Conservation (phyloP, 2,888 invertebrate species). For the Thymelicus acteon region DNA sequence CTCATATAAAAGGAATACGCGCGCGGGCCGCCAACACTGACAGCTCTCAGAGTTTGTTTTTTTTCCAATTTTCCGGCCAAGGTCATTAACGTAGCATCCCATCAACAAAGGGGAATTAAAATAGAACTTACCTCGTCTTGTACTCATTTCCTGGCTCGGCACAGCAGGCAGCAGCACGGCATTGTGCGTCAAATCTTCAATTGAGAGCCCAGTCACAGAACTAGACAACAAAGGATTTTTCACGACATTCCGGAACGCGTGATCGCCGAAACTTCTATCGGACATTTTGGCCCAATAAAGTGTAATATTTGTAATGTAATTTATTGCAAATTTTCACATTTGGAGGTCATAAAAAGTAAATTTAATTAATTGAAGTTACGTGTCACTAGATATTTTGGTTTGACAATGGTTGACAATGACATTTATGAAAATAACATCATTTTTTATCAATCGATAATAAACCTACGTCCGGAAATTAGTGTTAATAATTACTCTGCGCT, state of each 20-base stretch:
- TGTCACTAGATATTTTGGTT: conserved; percentile 81
- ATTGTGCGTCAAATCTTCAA: conserved; percentile 90
- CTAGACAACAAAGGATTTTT: conserved; percentile 90
- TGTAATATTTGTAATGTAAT: conserved; percentile 65
- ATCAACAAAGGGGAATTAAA: conserved; percentile 58
- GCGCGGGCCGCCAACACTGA: conserved; percentile 49
- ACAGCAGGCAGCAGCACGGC: conserved; percentile 88
- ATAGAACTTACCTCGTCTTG: conserved; percentile 74
- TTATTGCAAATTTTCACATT: conserved; percentile 78
- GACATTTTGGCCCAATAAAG: conserved; percentile 63
- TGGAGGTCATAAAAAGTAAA: conserved; percentile 80
- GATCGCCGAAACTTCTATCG: conserved; percentile 79
- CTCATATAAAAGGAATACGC: conserved; percentile 35
- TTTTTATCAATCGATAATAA: conserved; percentile 17
- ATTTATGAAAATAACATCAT: background rate
- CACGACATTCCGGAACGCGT: conserved; percentile 70
- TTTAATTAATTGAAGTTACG: conserved; percentile 81
- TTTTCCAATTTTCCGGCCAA: conserved; percentile 47
- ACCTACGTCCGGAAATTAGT: background rate
- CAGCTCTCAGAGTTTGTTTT: conserved; percentile 43
- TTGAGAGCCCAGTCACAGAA: conserved; percentile 89
- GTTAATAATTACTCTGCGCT: no score
- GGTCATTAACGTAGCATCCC: conserved; percentile 56
- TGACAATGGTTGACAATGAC: conserved; percentile 52
- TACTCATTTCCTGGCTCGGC: conserved; percentile 67